A percentile compares a stretch with the other conserved stretches of the same genome.
phyloP scores from a whole-genome alignment of 2,113 vertebrate genomes.

The Ochotona curzoniae region DNA sequence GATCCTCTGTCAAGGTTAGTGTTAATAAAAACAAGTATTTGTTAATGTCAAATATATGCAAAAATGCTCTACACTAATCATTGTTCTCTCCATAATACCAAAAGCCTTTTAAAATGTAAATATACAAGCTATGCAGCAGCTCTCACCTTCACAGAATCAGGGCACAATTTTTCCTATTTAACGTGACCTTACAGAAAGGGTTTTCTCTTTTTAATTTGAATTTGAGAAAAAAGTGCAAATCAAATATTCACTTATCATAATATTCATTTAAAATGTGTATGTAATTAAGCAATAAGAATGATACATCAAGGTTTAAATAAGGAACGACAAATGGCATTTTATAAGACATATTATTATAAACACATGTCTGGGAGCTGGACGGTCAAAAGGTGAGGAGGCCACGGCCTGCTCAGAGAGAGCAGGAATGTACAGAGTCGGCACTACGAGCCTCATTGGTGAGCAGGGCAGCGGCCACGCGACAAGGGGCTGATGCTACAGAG shows the following conservation, averaged over 20 bases:
- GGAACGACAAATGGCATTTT: neutral
- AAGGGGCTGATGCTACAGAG: neutral
- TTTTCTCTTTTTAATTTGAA: neutral
- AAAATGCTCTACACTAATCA: neutral
- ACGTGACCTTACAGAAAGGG: neutral
- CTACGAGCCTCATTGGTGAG: neutral
- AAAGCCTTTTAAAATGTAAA: conserved; percentile 18
- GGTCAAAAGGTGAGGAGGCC: neutral
- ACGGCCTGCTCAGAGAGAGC: neutral
- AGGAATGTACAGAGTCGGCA: neutral
- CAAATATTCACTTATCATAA: neutral
- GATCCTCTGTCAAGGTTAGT: neutral
- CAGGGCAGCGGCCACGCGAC: neutral
- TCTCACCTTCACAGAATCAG: neutral
- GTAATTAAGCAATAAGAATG: neutral
- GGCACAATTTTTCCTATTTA: neutral
- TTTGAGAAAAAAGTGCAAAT: neutral
- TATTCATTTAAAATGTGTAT: neutral
- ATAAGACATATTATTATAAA: neutral
- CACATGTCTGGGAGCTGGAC: neutral
- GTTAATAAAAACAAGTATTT: neutral
- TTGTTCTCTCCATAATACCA: neutral
- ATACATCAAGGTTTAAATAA: neutral
- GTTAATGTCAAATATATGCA: neutral
- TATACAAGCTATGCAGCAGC: neutral